Evolutionary conservation across 2,797 vertebrate species (phyloP).

Genomic region (Leontopithecus rosalia): DNA sequence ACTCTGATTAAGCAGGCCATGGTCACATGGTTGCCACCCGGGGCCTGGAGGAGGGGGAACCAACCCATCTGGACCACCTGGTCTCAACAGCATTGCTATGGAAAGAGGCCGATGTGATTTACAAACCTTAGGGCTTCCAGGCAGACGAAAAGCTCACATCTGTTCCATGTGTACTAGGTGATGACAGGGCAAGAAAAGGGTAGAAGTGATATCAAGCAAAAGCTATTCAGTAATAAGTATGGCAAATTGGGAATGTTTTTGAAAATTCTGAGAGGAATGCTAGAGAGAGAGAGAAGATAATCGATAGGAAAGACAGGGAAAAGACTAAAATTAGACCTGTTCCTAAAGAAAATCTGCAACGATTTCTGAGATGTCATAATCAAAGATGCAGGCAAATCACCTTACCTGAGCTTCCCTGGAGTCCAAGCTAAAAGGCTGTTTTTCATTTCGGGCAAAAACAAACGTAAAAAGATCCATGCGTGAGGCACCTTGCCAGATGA

Average conservation of each 20-base stretch:
- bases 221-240: neutral
- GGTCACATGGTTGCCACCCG: neutral
- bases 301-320: neutral
- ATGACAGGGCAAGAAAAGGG: neutral
- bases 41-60: neutral
- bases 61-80: neutral
- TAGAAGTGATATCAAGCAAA: neutral
- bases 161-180: neutral
- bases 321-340: neutral
- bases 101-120: neutral
- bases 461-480: neutral
- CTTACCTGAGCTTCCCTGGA: neutral
- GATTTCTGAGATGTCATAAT: neutral
- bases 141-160: fast-evolving
- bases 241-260: neutral
- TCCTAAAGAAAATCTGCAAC: neutral
- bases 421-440: neutral
- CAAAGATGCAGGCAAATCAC: neutral
- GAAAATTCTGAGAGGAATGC: neutral
- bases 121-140: neutral
- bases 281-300: neutral
- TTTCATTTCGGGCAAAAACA: neutral
- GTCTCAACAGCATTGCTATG: neutral
- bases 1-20: neutral
- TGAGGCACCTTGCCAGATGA: neutral